phyloP scores from a whole-genome alignment of 2,797 vertebrate genomes.

The Danio choprae region DNA sequence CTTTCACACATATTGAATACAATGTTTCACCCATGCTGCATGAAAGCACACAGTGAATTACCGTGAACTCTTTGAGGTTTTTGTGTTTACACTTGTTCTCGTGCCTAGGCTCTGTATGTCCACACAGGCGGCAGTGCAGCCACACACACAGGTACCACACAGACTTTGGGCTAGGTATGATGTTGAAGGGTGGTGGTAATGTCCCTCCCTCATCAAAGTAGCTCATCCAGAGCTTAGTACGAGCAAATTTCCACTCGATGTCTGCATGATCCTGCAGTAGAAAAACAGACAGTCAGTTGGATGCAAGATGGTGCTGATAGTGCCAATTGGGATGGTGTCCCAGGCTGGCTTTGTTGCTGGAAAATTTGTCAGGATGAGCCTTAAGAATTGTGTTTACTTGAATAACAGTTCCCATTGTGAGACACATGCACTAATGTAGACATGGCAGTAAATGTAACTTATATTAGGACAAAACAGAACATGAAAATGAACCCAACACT shows the following conservation, averaged over 20 bases:
- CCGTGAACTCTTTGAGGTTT: slow-evolving; percentile 92
- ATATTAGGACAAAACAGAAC: slow-evolving; percentile 13
- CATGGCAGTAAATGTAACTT: slow-evolving; percentile 29
- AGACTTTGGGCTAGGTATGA: slow-evolving; percentile 93
- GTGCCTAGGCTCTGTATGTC: slow-evolving; percentile 66
- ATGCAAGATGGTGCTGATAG: slow-evolving; percentile 54
- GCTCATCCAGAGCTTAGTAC: slow-evolving; percentile 98
- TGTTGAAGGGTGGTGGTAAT: slow-evolving; percentile 94
- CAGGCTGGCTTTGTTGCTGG: slow-evolving; percentile 10
- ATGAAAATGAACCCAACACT: not conserved
- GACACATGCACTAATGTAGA: slow-evolving; percentile 4
- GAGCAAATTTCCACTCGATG: slow-evolving; percentile 97
- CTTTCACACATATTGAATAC: not conserved
- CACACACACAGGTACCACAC: slow-evolving; percentile 92
- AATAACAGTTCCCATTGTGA: slow-evolving; percentile 22
- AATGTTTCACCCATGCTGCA: slow-evolving; percentile 2
- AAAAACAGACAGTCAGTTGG: slow-evolving; percentile 84
- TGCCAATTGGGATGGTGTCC: slow-evolving; percentile 28
- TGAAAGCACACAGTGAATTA: slow-evolving; percentile 61
- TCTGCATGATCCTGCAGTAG: slow-evolving; percentile 92
- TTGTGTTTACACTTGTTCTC: slow-evolving; percentile 85
- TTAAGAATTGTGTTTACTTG: slow-evolving; percentile 28
- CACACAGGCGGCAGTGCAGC: slow-evolving; percentile 88
- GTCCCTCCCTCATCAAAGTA: slow-evolving; percentile 96
- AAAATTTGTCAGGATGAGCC: not conserved